Base-by-base conservation (phyloP, 35 echinoderm and acorn worm genomes). In the Nesometra sesokonis region DNA sequence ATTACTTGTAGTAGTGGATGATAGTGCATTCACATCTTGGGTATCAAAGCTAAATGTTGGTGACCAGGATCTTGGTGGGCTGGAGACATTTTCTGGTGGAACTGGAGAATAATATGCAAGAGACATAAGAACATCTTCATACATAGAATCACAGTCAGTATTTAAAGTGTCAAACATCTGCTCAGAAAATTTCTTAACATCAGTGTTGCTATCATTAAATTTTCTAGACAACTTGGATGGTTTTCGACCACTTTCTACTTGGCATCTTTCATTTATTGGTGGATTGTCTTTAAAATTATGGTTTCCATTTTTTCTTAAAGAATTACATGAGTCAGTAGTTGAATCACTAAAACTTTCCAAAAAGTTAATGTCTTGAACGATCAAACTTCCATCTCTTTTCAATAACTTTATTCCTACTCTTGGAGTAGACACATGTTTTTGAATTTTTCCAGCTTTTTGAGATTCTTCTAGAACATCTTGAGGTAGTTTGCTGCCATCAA, bases 1-100 rank as follows among this genome's bases (percentile, higher is more conserved):
- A n/a, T n/a, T n/a, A n/a, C n/a, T 43, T 43, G 38, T 43, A 7
- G 38, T 43, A 4, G 4, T 43, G 15, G n/a, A n/a, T n/a, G n/a
- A n/a, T 43, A 67, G 7, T 67, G 21, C 23, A 67, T 27, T 67
- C 9, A 27, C 52, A 67, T 67, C 52, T 67, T 11, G 8, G 52
- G 23, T 27, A 67, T 67, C 52, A 67, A 67, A 17, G 52, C 21
- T 67, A 27, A 27, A 67, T 17, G 79, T 85, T 40, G 95, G 95
- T 33, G 95, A 97, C 91, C 91, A 97, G 36, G 36, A 89, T 78
- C 90, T 90, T 67, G 95, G 95, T 15, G 95, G 95, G 13, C 89
- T 91, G 29, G 77, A 37, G 76, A 76, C 57, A 23, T 85, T 47
- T 17, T 84, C 36, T 17, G 78, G 76, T 31, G 29, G 76, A 17